Evolutionary conservation across 2,797 vertebrate genomes (phyloP), one percentile per base, ranked within the genome.

Genomic region (Muscicapa striata): DNA sequence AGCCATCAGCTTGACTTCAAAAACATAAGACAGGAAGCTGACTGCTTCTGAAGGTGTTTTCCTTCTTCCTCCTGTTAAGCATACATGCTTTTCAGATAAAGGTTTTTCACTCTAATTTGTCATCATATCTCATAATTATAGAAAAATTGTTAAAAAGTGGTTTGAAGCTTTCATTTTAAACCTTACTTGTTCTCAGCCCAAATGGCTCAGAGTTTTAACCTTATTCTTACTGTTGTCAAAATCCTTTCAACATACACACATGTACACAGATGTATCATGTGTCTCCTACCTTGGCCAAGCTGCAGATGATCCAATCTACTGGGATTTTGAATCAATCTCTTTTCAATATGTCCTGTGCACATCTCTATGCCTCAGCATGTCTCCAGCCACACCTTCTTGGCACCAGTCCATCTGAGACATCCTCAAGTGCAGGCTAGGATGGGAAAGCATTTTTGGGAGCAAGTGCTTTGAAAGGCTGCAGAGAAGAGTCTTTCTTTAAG

Each of bases 1-100:
- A 94, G 66, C 59, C 90, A 90, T 94, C 95, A 94, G 36, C 80
- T 66, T 3, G 3, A 76, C 90, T 93, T 93, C 70, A 84, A 91
- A 90, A 93, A 69, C 79, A 64, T 29, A 88, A 91, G 76, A 94
- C 76, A 88, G 91, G 94, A 96, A 93, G 83, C 83, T 96, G 69
- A 78, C 54, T 69, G 64, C 93, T 92, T 89, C 93, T 87, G 93
- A 61, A 92, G 66, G 78, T 91, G 67, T 88, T 93, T 94, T 92
- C 30, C 36, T 88, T 88, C 58, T 91, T 94, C 46, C 46, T 89
- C 40, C 30, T 85, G 12, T 93, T 93, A 85, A 92, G 68, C 40
- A 59, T 54, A 68, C 4, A 1, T 68, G 34, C 16, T 78, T 94
- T 91, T 75, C 73, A 81, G 54, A 73, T 54, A 68, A 80, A 18